Conservation (phyloP, 2,888 invertebrate genomes). For the Amphipyra berbera region DNA sequence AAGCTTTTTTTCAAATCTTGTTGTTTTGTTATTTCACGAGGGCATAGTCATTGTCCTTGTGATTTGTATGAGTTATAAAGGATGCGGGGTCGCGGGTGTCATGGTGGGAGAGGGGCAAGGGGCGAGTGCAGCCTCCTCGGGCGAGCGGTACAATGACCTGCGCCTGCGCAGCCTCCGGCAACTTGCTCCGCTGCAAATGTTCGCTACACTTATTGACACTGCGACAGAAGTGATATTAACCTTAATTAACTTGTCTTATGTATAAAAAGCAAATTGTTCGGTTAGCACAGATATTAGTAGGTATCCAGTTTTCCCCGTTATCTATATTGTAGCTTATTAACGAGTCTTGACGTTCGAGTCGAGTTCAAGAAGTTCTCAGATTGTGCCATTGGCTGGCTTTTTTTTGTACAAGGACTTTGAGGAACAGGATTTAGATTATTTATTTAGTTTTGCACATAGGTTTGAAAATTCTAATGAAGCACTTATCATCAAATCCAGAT, state of each 20-base stretch:
- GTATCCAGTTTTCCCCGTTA: conserved; percentile 41
- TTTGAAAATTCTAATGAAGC: no score
- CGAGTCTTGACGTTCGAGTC: conserved; percentile 5
- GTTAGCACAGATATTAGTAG: conserved; percentile 28
- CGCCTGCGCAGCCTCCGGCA: conserved; percentile 76
- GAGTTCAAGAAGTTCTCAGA: conserved; percentile 17
- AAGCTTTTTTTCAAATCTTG: conserved; percentile 5
- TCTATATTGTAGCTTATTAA: conserved; percentile 22
- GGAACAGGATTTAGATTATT: no score
- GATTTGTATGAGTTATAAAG: conserved; percentile 65
- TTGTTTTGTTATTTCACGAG: not conserved
- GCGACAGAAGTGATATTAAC: conserved; percentile 60
- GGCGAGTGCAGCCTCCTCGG: conserved; percentile 78
- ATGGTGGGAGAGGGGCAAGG: conserved; percentile 63
- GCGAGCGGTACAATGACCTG: conserved; percentile 82
- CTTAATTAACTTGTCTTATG: conserved; percentile 65
- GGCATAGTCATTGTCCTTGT: conserved; percentile 40
- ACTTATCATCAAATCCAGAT: no score
- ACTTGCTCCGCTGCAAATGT: conserved; percentile 74
- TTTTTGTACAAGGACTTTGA: no score
- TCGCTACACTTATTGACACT: conserved; percentile 73
- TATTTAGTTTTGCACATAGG: no score
- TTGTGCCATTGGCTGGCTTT: conserved; percentile 1
- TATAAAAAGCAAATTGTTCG: conserved; percentile 39
- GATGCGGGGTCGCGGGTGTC: conserved; percentile 69